Conservation (phyloP, 2,888 invertebrate species). For the Brachyopa scutellaris region DNA sequence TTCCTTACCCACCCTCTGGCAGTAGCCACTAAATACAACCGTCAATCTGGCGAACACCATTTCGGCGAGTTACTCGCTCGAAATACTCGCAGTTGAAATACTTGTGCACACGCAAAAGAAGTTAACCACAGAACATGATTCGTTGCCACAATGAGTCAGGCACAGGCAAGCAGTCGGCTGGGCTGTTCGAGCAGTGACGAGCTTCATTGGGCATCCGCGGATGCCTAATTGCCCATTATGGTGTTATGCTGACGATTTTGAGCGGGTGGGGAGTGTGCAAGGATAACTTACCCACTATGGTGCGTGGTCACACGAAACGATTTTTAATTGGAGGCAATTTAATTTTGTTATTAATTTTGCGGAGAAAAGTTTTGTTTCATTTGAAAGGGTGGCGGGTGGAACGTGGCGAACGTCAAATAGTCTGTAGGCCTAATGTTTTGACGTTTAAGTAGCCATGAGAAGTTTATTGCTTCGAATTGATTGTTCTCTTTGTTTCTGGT, state of each 20-base stretch:
- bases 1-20: neutral
- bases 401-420: constrained; percentile 15
- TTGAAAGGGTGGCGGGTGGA: neutral
- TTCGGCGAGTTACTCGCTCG: constrained; percentile 32
- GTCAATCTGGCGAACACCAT: constrained; percentile 65
- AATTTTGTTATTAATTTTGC: constrained; percentile 71
- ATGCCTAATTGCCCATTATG: constrained; percentile 72
- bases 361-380: constrained; percentile 54
- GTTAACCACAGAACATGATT: constrained; percentile 68
- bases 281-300: constrained; percentile 41
- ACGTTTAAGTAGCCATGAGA: constrained; percentile 42
- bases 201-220: constrained; percentile 69
- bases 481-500: constrained; percentile 7
- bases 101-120: constrained; percentile 16
- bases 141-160: constrained; percentile 53
- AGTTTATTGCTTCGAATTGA: constrained; percentile 52
- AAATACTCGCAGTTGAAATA: constrained; percentile 55
- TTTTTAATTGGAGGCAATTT: constrained; percentile 72
- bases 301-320: constrained; percentile 59
- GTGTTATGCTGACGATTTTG: constrained; percentile 33
- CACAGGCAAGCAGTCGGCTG: too few relatives aligned
- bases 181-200: constrained; percentile 47
- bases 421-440: constrained; percentile 43
- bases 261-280: neutral
- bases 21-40: constrained; percentile 40